phyloP scores from a whole-genome alignment of 2,888 invertebrate genomes.

The Stegophylla sp. region DNA sequence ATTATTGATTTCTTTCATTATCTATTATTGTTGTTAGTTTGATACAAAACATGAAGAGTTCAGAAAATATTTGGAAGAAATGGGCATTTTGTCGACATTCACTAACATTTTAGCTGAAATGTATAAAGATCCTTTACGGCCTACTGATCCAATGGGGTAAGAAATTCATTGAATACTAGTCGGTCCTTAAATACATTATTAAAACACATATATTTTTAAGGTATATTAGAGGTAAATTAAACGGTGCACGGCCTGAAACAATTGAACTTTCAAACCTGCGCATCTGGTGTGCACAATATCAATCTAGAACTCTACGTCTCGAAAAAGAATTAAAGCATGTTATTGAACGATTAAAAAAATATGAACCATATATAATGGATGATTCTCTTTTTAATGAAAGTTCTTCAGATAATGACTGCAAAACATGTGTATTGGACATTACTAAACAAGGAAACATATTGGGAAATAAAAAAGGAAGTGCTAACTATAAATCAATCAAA shows the following conservation, averaged over 20 bases:
- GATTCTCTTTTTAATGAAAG: conserved; percentile 22
- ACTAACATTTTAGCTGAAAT: conserved; percentile 51
- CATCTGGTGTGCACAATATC: conserved; percentile 45
- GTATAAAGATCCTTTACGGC: conserved; percentile 48
- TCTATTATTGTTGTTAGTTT: conserved; percentile 17
- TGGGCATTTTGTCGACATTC: conserved; percentile 35
- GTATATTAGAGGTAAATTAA: conserved; percentile 30
- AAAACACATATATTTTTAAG: conserved; percentile 18
- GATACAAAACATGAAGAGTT: conserved; percentile 54
- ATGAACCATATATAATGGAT: conserved; percentile 47
- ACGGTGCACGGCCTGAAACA: conserved; percentile 14
- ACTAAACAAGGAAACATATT: not conserved
- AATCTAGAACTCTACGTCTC: conserved; percentile 22
- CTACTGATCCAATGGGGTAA: conserved; percentile 45
- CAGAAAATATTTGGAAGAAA: conserved; percentile 52
- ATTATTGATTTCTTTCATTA: too few species aligned
- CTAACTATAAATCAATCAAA: not conserved
- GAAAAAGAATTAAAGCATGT: conserved; percentile 53
- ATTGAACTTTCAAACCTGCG: conserved; percentile 46
- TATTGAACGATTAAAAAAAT: conserved; percentile 34
- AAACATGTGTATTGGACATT: conserved; percentile 12
- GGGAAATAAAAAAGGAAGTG: not conserved
- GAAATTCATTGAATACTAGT: not conserved
- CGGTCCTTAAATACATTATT: too few species aligned
- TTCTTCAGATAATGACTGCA: conserved; percentile 13